These are phyloP conservation scores for Alfaro cultratus DNA, from an alignment of 2,797 vertebrate genomes.

Conservation along the genomic window DNA sequence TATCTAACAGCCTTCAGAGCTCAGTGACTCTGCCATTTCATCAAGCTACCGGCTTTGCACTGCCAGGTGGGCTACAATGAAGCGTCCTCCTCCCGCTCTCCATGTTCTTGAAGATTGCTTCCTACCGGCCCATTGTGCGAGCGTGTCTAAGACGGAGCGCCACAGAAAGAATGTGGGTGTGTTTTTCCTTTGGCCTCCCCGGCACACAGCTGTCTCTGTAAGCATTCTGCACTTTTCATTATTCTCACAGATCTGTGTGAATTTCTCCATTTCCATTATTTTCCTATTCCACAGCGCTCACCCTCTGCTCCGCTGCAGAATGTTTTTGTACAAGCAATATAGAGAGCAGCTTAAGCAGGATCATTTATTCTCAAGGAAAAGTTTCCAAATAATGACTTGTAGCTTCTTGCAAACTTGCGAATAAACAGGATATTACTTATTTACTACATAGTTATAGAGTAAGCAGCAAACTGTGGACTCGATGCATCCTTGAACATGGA, in stretches of 20 bases:
- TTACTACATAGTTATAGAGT: slow-evolving; percentile 3
- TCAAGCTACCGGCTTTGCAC: slow-evolving; percentile 52
- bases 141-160: slow-evolving; percentile 10
- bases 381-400: slow-evolving; percentile 18
- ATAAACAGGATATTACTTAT: neutral
- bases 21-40: slow-evolving; percentile 60
- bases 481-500: slow-evolving; percentile 16
- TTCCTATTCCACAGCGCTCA: slow-evolving; percentile 46
- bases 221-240: slow-evolving; percentile 52
- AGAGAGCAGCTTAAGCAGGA: slow-evolving; percentile 32
- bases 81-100: slow-evolving; percentile 27
- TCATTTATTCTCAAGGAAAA: slow-evolving; percentile 34
- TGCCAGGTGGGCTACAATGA: slow-evolving; percentile 60
- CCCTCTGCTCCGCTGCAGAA: slow-evolving; percentile 44
- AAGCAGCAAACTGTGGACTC: neutral
- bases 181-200: slow-evolving; percentile 45
- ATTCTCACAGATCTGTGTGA: slow-evolving; percentile 48
- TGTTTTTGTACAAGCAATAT: slow-evolving; percentile 45
- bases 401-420: neutral
- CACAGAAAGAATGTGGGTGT: slow-evolving; percentile 26
- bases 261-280: slow-evolving; percentile 64
- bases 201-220: slow-evolving; percentile 43
- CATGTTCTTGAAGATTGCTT: slow-evolving; percentile 61
- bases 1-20: slow-evolving; percentile 71
- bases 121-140: slow-evolving; percentile 18